Percentiles rank a stretch among this genome's conserved stretches.
Evolutionary conservation across 1,140 invertebrate genomes (phyloP).

Genomic region (Telenomus remus): DNA sequence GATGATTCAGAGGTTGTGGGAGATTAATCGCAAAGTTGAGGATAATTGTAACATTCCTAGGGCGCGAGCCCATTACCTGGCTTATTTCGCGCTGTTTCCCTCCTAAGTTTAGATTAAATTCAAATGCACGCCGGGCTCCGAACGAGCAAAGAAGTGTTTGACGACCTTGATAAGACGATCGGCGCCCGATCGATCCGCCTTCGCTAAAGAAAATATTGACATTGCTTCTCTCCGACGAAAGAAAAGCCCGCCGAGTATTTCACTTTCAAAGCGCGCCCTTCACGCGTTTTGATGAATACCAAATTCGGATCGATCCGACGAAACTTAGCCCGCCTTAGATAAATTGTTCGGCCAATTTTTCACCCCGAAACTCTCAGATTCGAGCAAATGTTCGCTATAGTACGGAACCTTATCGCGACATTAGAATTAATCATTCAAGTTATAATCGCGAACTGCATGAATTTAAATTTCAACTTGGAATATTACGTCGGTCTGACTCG

Average conservation of each 20-base stretch:
- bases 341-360: slow-evolving; percentile 20
- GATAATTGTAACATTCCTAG: slow-evolving; percentile 32
- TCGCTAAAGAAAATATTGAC: slow-evolving; percentile 52
- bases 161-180: slow-evolving; percentile 37
- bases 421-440: slow-evolving; percentile 32
- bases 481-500: slow-evolving; percentile 16
- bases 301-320: slow-evolving; percentile 33
- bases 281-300: slow-evolving; percentile 37
- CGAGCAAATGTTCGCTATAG: slow-evolving; percentile 6
- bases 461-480: slow-evolving; percentile 26
- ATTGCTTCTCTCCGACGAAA: slow-evolving; percentile 36
- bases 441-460: slow-evolving; percentile 30
- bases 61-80: neutral
- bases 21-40: slow-evolving; percentile 47
- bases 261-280: slow-evolving; percentile 22
- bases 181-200: slow-evolving; percentile 17
- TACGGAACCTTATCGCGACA: neutral
- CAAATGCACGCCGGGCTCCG: slow-evolving; percentile 19
- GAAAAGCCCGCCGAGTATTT: slow-evolving; percentile 37
- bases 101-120: slow-evolving; percentile 41
- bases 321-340: neutral
- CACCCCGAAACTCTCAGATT: slow-evolving; percentile 3
- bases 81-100: slow-evolving; percentile 20
- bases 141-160: slow-evolving; percentile 16
- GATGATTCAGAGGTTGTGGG: slow-evolving; percentile 22